These are phyloP conservation scores for Brachyhypopomus occidentalis DNA, from an alignment of 2,113 vertebrate genomes.

Conservation along the genomic window DNA sequence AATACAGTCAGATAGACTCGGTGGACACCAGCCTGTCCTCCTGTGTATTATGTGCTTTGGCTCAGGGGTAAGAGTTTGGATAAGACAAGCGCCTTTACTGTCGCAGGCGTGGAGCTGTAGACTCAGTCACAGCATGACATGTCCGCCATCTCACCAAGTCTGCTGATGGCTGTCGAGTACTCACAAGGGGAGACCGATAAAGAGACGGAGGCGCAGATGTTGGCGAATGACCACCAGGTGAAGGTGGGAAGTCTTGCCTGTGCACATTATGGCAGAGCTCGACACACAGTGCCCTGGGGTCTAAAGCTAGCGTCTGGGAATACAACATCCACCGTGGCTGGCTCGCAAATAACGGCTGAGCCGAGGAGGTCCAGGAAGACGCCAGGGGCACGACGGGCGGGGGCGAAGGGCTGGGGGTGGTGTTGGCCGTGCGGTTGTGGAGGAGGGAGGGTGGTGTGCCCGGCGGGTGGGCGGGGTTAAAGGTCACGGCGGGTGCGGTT, in stretches of 20 bases:
- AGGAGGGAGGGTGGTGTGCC: constrained; percentile 58
- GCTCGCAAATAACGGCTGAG: too few species aligned
- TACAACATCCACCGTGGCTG: too few species aligned
- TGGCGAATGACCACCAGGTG: constrained; percentile 16
- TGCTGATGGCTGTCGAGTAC: too few species aligned
- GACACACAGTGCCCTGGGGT: too few species aligned
- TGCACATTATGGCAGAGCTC: too few species aligned
- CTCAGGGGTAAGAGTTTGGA: constrained; percentile 19
- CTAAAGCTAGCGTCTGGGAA: too few species aligned
- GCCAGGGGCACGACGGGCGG: too few species aligned
- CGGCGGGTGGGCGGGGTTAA: constrained; percentile 27
- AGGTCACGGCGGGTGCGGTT: constrained; percentile 73
- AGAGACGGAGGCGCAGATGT: constrained; percentile 56
- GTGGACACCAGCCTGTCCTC: constrained; percentile 58
- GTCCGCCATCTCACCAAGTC: background rate
- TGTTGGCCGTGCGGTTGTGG: constrained; percentile 61
- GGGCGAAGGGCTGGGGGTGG: background rate
- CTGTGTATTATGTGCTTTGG: constrained; percentile 47
- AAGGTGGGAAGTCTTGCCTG: background rate
- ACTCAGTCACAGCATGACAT: too few species aligned
- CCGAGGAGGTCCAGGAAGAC: too few species aligned
- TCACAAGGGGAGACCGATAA: constrained; percentile 1
- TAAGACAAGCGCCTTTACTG: constrained; percentile 22
- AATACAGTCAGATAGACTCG: constrained; percentile 4
- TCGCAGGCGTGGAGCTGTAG: too few species aligned